These are phyloP conservation scores for Cantharis nigra DNA, from an alignment of 2,888 invertebrate species.

Conservation along the genomic window DNA sequence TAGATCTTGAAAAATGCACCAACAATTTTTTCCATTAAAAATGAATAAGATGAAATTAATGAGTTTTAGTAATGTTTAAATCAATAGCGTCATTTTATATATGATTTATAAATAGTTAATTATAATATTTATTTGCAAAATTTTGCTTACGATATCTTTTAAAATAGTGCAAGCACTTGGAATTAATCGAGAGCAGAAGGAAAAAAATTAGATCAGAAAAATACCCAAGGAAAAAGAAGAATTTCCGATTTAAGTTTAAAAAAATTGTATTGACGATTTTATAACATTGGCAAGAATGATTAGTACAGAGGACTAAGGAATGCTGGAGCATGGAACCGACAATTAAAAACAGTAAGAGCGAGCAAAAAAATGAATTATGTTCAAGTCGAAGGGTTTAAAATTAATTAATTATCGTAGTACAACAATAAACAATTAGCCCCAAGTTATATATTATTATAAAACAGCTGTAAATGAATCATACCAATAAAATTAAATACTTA, in stretches of 20 bases:
- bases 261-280: neutral
- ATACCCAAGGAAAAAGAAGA: neutral
- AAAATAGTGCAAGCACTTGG: neutral
- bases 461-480: conserved; percentile 18
- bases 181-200: neutral
- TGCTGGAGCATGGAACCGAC: neutral
- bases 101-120: neutral
- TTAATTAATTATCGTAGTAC: neutral
- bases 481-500: conserved; percentile 10
- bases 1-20: neutral
- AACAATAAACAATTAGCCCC: neutral
- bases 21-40: neutral
- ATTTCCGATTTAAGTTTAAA: neutral
- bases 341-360: neutral
- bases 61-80: neutral
- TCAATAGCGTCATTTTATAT: neutral
- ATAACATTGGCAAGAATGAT: neutral
- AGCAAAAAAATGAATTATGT: neutral
- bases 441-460: conserved; percentile 12
- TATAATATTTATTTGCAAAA: neutral
- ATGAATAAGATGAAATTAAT: neutral
- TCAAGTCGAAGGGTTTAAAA: neutral
- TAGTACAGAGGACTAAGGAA: neutral
- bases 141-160: neutral
- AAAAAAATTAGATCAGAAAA: neutral